Evolutionary conservation across 2,888 invertebrate species (phyloP), one percentile per base, ranked within the genome.

Genomic region (Sesamia inferens): DNA sequence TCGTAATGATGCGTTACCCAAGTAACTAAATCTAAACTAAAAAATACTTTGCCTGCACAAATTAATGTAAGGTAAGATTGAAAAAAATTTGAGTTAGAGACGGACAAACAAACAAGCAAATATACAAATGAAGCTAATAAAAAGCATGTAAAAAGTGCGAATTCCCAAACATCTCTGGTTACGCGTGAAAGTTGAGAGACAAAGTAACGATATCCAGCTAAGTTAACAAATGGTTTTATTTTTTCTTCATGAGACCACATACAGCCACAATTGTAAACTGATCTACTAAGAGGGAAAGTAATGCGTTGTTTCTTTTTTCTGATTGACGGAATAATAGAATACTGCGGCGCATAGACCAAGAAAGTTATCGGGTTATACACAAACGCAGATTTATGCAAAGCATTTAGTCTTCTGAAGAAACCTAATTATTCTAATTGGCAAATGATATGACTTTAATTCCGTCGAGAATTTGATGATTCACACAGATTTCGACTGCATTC

Each of bases 141-240:
- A n/a, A n/a, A n/a, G n/a, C n/a, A n/a, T n/a, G n/a, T 89, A 88
- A 84, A 84, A 83, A 81, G 65, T 78, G 70, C 58, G 68, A 83
- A 84, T 88, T 88, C 88, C 77, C 87, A 87, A 88, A 88, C 83
- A 80, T 85, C 85, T 90, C 83, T 55, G 42, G 76, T 90, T 89
- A 86, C 89, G 76, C 87, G 91, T 86, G 91, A 82, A 83, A 83
- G 82, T 86, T 72, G 11, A 76, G 69, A 81, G 44, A 75, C 78
- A 68, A 71, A 78, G 76, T 82, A 87, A 87, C 85, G 72, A 86
- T 85, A 87, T 79, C 73, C 65, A 82, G 62, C 71, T 44, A 83
- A 73, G 80, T 79, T 76, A 75, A 76, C 81, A 86, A 83, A 84
- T 81, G 79, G 85, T 87, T 85, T 85, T 88, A 82, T 85, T 88